phyloP scores from a whole-genome alignment of 2,113 vertebrate species.

The Oriolus oriolus region DNA sequence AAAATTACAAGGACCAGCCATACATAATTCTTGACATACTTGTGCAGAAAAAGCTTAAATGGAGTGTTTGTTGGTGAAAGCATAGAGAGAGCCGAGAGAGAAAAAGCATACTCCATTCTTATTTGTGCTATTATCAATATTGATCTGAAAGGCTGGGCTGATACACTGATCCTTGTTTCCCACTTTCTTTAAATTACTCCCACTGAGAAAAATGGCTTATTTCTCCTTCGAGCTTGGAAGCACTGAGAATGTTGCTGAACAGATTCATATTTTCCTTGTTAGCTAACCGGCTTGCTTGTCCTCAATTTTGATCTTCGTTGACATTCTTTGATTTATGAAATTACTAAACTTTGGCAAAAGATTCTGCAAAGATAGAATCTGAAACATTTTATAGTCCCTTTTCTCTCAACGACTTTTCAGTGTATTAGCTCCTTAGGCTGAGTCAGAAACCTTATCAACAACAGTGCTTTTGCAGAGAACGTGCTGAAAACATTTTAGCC shows the following conservation, averaged over 20 bases:
- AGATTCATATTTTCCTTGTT: background rate
- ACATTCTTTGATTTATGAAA: background rate
- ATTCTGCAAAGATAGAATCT: background rate
- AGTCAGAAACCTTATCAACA: background rate
- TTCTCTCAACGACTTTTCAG: background rate
- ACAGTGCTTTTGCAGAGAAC: background rate
- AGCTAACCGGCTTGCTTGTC: background rate
- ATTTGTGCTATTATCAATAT: background rate
- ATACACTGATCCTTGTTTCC: background rate
- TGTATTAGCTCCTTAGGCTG: background rate
- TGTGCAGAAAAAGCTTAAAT: background rate
- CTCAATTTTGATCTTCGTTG: background rate
- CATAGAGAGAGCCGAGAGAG: background rate
- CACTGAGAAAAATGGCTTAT: background rate
- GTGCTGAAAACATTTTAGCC: background rate
- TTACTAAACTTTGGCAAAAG: background rate
- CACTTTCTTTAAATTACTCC: background rate
- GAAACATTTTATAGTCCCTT: background rate
- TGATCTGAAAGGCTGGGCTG: background rate
- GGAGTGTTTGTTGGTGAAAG: background rate
- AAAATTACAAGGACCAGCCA: background rate
- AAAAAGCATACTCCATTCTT: background rate
- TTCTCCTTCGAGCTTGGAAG: background rate
- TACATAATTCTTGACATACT: background rate
- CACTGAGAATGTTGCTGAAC: background rate